Base-by-base conservation (phyloP, 2,888 invertebrate genomes). In the Entomobrya proxima region DNA sequence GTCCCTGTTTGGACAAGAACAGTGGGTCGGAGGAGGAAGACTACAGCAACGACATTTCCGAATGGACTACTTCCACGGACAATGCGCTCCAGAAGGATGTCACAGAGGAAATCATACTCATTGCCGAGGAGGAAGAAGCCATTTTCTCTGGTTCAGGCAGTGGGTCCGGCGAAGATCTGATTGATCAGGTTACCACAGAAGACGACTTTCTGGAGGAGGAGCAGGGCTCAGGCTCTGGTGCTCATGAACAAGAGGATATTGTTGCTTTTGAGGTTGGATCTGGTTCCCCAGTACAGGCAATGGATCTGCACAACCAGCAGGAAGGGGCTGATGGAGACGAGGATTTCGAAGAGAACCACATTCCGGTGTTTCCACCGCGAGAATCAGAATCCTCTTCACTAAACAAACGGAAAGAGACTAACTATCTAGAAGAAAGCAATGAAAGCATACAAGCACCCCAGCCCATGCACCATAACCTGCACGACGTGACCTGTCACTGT, bases 1-100 rank as follows among this genome's bases (percentile, higher is more conserved):
- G 89, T 76, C 89, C 89, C 0, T 88, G 88, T 79, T 24, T 89
- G 76, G 88, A 88, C 18, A 85, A 85, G 47, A 27, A 30, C 11
- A 21, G 40, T 13, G n/a, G n/a, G n/a, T 35, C 44, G 11, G 77
- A 40, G 4, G 79, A 81, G 7, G 30, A 55, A 30, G 32, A 79
- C 40, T 52, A 78, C 18, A 58, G 44, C n/a, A 76, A 85, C 6
- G 85, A 84, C n/a, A 52, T 69, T 50, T 58, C 27, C n/a, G 7
- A 61, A 64, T 32, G 78, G 77, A 30, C 24, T 55, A 2, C 61
- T 67, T 11, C 35, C 7, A 15, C 7, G 44, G 15, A 15, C 32
- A 40, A 15, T 15, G 15, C 44, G 15, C 9, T 11, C 72, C 15
- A 11, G 13, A 27, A 15, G 9, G 44, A 24, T 44, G 18, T 18